Percentiles rank a stretch among this genome's conserved stretches.
These are phyloP conservation scores for Brachymystax lenok DNA, from an alignment of 2,797 vertebrate species.

Conservation along the genomic window DNA sequence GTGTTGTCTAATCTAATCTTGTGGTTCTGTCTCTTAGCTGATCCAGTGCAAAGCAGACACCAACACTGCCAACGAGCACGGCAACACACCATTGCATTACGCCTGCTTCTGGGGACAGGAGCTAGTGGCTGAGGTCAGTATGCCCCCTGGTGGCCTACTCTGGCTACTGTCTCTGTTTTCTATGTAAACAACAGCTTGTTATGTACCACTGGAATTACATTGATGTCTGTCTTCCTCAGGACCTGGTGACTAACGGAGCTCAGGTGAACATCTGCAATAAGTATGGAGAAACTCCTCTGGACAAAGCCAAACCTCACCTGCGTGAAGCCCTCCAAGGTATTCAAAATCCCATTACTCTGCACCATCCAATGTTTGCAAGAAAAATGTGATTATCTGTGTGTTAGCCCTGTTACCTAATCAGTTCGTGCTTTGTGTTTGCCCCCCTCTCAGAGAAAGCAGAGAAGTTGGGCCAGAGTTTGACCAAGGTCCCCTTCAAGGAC, in stretches of 20 bases:
- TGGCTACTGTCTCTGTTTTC: background rate
- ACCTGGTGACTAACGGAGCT: slow-evolving; percentile 87
- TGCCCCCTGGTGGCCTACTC: slow-evolving; percentile 61
- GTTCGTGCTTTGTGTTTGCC: background rate
- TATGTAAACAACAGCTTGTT: slow-evolving; percentile 37
- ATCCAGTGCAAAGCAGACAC: slow-evolving; percentile 97
- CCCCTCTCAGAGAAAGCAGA: slow-evolving; percentile 86
- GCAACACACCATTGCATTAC: slow-evolving; percentile 94
- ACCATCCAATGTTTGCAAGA: background rate
- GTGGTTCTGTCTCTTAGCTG: slow-evolving; percentile 74
- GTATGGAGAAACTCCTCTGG: slow-evolving; percentile 91
- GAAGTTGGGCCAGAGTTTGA: slow-evolving; percentile 92
- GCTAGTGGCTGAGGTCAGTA: slow-evolving; percentile 88
- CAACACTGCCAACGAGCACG: slow-evolving; percentile 93
- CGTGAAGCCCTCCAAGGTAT: slow-evolving; percentile 86
- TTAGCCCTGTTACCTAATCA: background rate
- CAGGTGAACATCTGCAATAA: slow-evolving; percentile 93
- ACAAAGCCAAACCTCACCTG: slow-evolving; percentile 92
- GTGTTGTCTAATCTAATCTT: slow-evolving; percentile 48
- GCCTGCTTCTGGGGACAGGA: slow-evolving; percentile 98
- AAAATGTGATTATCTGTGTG: slow-evolving; percentile 40
- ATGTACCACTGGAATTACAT: background rate
- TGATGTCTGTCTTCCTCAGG: slow-evolving; percentile 70
- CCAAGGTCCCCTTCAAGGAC: slow-evolving; percentile 94
- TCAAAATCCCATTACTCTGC: background rate